These are phyloP conservation scores for Drosophila arizonae DNA, from an alignment of 1,140 invertebrate genomes.

Conservation along the genomic window DNA sequence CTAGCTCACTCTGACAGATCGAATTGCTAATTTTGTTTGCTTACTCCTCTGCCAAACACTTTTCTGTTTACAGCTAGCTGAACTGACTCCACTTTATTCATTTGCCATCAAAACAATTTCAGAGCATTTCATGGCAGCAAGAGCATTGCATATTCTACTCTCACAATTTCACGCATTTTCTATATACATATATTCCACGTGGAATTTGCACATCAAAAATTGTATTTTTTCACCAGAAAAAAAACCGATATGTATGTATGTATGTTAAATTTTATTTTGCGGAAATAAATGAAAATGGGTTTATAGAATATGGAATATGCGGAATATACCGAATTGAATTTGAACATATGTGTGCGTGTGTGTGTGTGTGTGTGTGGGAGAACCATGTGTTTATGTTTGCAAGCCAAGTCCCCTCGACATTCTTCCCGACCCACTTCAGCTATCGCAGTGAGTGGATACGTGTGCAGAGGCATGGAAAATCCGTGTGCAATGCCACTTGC, in stretches of 20 bases:
- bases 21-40: too few species aligned
- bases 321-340: slow-evolving; percentile 56
- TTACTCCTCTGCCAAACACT: too few species aligned
- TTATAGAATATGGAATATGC: slow-evolving; percentile 33
- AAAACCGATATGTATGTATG: background rate
- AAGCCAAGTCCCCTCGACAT: background rate
- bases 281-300: slow-evolving; percentile 14
- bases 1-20: too few species aligned
- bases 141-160: background rate
- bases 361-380: too few species aligned
- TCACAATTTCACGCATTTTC: background rate
- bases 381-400: slow-evolving; percentile 19
- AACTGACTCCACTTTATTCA: too few species aligned
- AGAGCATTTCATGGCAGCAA: too few species aligned
- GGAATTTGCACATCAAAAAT: background rate
- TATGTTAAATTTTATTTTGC: slow-evolving; percentile 3
- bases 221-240: background rate
- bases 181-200: background rate
- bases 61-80: too few species aligned
- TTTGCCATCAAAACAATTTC: too few species aligned
- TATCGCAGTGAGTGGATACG: slow-evolving; percentile 16
- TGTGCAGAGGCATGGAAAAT: slow-evolving; percentile 76
- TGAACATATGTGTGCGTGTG: slow-evolving; percentile 38
- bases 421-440: background rate
- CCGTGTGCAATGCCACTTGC: slow-evolving; percentile 70